phyloP scores from a whole-genome alignment of 2,888 invertebrate species.

The Labia minor region DNA sequence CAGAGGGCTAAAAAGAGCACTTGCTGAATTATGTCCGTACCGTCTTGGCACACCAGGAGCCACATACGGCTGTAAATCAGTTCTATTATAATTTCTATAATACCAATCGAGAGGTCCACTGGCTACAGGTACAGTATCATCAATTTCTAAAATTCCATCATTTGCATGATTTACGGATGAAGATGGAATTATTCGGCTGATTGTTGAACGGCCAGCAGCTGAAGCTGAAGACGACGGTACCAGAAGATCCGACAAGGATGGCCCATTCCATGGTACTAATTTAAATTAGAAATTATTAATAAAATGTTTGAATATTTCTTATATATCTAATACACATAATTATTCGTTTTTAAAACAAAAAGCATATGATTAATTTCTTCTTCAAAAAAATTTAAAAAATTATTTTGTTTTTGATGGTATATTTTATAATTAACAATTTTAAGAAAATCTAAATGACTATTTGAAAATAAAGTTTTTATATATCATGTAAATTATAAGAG shows the following conservation, averaged over 20 bases:
- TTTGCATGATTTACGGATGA: constrained; percentile 20
- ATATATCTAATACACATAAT: too few relatives aligned
- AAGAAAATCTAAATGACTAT: too few relatives aligned
- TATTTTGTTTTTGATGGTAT: too few relatives aligned
- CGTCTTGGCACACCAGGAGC: constrained; percentile 28
- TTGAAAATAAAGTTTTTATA: too few relatives aligned
- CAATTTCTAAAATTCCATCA: background rate
- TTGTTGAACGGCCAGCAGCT: constrained; percentile 44
- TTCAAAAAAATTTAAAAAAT: too few relatives aligned
- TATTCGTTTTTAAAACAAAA: too few relatives aligned
- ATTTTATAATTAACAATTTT: too few relatives aligned
- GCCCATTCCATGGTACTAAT: constrained; percentile 32
- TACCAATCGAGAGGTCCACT: constrained; percentile 50
- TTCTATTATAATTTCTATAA: constrained; percentile 71
- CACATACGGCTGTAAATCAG: constrained; percentile 42
- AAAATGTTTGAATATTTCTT: too few relatives aligned
- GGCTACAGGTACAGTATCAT: background rate
- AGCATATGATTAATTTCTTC: too few relatives aligned
- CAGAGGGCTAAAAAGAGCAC: background rate
- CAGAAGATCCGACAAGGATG: constrained; percentile 51
- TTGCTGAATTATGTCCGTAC: background rate
- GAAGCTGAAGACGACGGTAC: constrained; percentile 46
- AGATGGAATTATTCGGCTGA: constrained; percentile 48
- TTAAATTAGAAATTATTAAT: background rate
- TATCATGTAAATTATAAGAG: too few relatives aligned